These are phyloP conservation scores for Paedocypris micromegethes DNA, from an alignment of 2,797 vertebrate genomes.

Conservation along the genomic window DNA sequence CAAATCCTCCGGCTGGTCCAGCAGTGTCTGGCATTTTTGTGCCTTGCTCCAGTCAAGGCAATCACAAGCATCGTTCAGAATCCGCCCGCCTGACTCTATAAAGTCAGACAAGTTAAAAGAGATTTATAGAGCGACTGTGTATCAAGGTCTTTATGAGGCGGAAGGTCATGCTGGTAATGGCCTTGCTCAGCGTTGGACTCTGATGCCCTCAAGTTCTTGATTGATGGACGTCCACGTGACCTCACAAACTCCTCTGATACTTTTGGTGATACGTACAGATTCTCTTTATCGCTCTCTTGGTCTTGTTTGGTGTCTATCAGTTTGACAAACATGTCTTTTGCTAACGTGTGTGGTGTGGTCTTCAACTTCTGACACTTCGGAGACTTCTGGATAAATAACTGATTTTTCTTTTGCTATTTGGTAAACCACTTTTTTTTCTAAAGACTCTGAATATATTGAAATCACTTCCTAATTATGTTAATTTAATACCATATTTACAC, in stretches of 20 bases:
- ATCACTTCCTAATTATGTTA: too few species aligned
- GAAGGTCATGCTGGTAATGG: slow-evolving; percentile 16
- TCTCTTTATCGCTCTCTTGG: background rate
- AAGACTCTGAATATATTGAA: too few species aligned
- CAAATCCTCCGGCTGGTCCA: background rate
- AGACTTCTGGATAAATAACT: too few species aligned
- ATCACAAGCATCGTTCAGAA: slow-evolving; percentile 8
- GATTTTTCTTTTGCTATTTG: too few species aligned
- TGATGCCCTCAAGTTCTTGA: slow-evolving; percentile 13
- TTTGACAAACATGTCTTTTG: too few species aligned
- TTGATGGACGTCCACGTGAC: slow-evolving; percentile 30
- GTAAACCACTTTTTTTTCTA: too few species aligned
- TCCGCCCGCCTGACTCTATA: slow-evolving; percentile 15
- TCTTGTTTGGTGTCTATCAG: too few species aligned
- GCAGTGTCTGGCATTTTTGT: background rate
- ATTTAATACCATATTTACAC: too few species aligned
- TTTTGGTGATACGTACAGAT: background rate
- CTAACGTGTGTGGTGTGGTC: too few species aligned
- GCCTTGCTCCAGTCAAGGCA: background rate
- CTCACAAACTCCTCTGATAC: slow-evolving; percentile 27
- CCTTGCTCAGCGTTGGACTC: slow-evolving; percentile 7
- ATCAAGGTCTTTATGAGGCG: slow-evolving; percentile 34
- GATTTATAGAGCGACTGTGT: slow-evolving; percentile 36
- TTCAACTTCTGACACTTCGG: too few species aligned
- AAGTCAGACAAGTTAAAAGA: slow-evolving; percentile 27